A percentile compares a stretch with the other conserved stretches of the same genome.
phyloP scores from a whole-genome alignment of 2,888 invertebrate genomes.

The Scrobipalpa atriplicella region DNA sequence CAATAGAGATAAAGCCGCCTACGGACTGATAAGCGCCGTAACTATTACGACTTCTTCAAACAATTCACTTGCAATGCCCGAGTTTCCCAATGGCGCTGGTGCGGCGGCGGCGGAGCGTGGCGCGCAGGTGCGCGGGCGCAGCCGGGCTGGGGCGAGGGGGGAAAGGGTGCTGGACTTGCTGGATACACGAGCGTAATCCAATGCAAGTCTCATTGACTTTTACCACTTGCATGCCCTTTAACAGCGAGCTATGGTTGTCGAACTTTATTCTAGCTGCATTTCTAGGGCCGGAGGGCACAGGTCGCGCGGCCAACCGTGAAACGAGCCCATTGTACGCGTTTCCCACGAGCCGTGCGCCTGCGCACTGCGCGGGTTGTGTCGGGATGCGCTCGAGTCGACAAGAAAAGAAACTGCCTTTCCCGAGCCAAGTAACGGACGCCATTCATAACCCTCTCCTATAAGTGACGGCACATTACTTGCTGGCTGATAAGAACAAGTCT shows the following conservation, averaged over 20 bases:
- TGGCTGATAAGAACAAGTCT: neutral
- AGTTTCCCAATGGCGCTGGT: constrained; percentile 15
- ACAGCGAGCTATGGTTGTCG: neutral
- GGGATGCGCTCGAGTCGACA: neutral
- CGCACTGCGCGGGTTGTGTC: neutral
- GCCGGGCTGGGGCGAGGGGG: constrained; percentile 43
- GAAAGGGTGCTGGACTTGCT: constrained; percentile 41
- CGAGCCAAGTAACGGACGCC: constrained; percentile 13
- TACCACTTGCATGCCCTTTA: neutral
- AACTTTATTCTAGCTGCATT: neutral
- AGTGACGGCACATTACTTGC: neutral
- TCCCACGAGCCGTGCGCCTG: constrained; percentile 37
- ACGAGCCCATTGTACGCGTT: constrained; percentile 38
- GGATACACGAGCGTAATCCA: neutral
- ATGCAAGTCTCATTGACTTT: neutral
- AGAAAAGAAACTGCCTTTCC: neutral
- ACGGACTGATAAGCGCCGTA: constrained; percentile 1
- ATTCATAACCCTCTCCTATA: constrained; percentile 14
- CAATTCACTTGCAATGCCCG: neutral
- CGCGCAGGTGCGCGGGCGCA: constrained; percentile 49
- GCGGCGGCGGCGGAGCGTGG: constrained; percentile 32
- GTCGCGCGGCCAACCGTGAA: constrained; percentile 44
- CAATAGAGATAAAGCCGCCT: neutral
- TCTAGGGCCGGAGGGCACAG: constrained; percentile 31
- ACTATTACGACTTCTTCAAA: constrained; percentile 13